These are phyloP conservation scores for Tinea trinotella DNA, from an alignment of 2,888 invertebrate species.

Conservation along the genomic window DNA sequence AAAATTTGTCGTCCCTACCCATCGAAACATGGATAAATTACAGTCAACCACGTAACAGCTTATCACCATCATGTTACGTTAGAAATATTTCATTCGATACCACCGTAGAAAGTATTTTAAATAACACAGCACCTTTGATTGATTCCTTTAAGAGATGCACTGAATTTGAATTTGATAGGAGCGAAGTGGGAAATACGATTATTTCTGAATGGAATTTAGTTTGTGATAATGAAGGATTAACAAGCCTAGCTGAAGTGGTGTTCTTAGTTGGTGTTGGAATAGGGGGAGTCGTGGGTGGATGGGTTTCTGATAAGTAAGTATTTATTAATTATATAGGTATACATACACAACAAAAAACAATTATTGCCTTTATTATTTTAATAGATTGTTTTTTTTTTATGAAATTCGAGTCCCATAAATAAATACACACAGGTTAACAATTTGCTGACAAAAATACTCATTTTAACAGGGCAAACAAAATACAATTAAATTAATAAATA, in stretches of 20 bases:
- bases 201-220: slow-evolving; percentile 84
- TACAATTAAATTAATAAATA: too few species aligned
- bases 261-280: slow-evolving; percentile 83
- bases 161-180: slow-evolving; percentile 74
- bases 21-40: slow-evolving; percentile 76
- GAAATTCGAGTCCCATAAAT: too few species aligned
- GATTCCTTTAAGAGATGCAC: slow-evolving; percentile 63
- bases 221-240: slow-evolving; percentile 79
- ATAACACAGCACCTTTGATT: slow-evolving; percentile 47
- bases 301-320: slow-evolving; percentile 79
- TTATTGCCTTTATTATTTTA: not conserved
- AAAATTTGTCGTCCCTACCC: slow-evolving; percentile 65
- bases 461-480: too few species aligned
- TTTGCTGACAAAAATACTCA: too few species aligned
- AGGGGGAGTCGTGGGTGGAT: slow-evolving; percentile 84
- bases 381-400: too few species aligned
- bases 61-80: slow-evolving; percentile 61
- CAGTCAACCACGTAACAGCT: slow-evolving; percentile 70
- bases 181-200: slow-evolving; percentile 75
- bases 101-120: slow-evolving; percentile 48
- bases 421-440: too few species aligned
- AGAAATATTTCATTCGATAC: slow-evolving; percentile 51
- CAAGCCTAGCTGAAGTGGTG: slow-evolving; percentile 82
- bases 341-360: not conserved
- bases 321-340: not conserved